These are phyloP conservation scores for Lathamus discolor DNA, from an alignment of 2,113 vertebrate genomes.

Conservation along the genomic window DNA sequence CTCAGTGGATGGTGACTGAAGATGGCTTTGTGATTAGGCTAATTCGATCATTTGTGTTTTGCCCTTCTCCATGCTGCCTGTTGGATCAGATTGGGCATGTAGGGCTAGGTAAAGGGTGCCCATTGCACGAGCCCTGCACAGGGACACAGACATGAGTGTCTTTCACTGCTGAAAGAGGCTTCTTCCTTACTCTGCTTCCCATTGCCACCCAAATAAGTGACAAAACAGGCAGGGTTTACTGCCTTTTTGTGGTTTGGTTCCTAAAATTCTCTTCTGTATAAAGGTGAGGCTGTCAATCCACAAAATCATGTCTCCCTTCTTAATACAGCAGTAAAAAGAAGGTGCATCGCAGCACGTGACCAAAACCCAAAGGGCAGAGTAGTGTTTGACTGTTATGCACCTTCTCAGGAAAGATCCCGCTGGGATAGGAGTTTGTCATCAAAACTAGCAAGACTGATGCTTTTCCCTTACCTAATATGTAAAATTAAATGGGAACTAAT, in stretches of 20 bases:
- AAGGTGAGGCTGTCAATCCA: neutral
- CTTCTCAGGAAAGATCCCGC: neutral
- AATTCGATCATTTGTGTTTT: neutral
- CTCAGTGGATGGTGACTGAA: fast-evolving
- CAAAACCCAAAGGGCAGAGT: neutral
- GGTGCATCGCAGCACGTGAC: neutral
- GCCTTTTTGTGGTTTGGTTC: neutral
- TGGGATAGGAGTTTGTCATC: neutral
- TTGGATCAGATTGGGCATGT: neutral
- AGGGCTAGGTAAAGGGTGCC: neutral
- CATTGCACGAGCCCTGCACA: fast-evolving
- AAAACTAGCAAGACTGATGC: neutral
- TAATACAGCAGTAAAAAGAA: neutral
- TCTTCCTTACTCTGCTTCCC: neutral
- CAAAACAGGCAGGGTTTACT: neutral
- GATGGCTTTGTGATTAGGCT: neutral
- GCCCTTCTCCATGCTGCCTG: fast-evolving
- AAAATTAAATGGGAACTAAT: neutral
- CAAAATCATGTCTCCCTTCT: neutral
- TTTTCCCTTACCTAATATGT: fast-evolving
- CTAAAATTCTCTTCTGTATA: neutral
- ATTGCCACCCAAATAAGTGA: neutral
- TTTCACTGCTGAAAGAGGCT: neutral
- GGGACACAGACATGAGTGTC: fast-evolving
- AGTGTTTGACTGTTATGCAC: neutral